Evolutionary conservation across 2,797 vertebrate genomes (phyloP), one percentile per base, ranked within the genome.

Genomic region (Acropternis orthonyx): DNA sequence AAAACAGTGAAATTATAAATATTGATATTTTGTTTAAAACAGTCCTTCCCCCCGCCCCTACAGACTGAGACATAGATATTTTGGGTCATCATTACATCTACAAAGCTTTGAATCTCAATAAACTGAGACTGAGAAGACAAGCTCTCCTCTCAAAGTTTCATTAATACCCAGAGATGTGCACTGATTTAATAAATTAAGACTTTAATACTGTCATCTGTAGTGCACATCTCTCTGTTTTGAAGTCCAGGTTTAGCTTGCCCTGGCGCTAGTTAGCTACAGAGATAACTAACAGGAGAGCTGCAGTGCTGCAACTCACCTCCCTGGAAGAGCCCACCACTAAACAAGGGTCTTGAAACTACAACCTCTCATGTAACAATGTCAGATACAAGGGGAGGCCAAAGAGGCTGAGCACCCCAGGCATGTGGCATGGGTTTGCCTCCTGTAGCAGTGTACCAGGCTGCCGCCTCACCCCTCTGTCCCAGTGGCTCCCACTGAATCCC

Each of bases 1-100:
- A 83, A 85, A 96, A 75, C 88, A 5, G 8, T 71, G 54, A 82
- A 91, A 78, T 62, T 5, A 82, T 37, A 7, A 93, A 58, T 74
- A 78, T 18, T 41, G 10, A 19, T 55, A 48, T 54, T 80, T 91
- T 88, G 5, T 61, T 85, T 78, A 43, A 44, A 80, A n/a, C 5
- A 51, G 36, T 44, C 9, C 9, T 44, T 69, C 52, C 49, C 3
- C 7, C 37, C 37, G 9, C 34, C 23, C 5, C 27, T 22, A 26
- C 48, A 27, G 48, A 49, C 54, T 15, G 21, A 74, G 28, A 21
- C 14, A 21, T 5, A 37, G 21, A 18, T 69, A 14, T 49, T 83
- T 65, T 24, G 36, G 22, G 26, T 75, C n/a, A 75, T 32, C 30
- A 15, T 37, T 58, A 58, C 9, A 58, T 26, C 56, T 37, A 55